Percentiles rank a stretch among this genome's conserved stretches.
Conservation (phyloP, 37 sponge, comb jelly and placozoan species). For the Cliona cf. orientalis region DNA sequence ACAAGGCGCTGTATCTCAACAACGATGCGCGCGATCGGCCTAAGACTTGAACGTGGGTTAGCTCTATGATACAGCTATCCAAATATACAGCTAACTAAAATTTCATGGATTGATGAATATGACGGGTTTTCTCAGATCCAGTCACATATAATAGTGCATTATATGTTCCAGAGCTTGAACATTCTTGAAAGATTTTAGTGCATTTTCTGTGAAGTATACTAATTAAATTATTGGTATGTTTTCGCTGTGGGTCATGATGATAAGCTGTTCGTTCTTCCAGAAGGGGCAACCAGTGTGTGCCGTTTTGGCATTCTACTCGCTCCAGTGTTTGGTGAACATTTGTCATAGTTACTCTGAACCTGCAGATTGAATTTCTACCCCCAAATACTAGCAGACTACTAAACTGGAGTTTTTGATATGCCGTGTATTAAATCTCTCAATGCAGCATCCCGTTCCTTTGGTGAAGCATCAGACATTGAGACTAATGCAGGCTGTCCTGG, state of each 20-base stretch:
- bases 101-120: no score
- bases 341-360: conserved; percentile 84
- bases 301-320: conserved; percentile 27
- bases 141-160: no score
- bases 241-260: neutral
- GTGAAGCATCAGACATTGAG: conserved; percentile 50
- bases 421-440: neutral
- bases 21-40: no score
- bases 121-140: no score
- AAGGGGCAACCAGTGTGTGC: neutral
- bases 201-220: neutral
- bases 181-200: no score
- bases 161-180: no score
- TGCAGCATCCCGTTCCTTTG: conserved; percentile 13
- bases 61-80: no score
- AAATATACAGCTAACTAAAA: no score
- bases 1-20: no score
- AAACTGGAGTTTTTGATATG: no score
- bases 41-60: no score
- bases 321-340: neutral
- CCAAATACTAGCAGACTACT: neutral
- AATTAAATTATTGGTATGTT: neutral
- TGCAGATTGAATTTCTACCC: neutral
- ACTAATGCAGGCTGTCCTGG: conserved; percentile 42
- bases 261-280: conserved; percentile 11